Conservation (phyloP, 2,113 vertebrate species). For the Clupea harengus region DNA sequence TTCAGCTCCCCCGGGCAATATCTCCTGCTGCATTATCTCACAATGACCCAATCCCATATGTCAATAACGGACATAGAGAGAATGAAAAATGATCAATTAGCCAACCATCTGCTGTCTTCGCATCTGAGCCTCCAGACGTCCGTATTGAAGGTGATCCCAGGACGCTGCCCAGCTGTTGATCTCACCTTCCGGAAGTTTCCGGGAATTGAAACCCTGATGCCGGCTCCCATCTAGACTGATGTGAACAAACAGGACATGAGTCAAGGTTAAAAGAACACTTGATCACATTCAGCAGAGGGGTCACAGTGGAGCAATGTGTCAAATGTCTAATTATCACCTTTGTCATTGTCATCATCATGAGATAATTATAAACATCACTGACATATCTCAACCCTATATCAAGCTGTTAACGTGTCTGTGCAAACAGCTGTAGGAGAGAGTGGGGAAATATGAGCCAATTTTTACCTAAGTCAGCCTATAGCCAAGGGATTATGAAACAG, state of each 20-base stretch:
- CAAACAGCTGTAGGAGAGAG: neutral
- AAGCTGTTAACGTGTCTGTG: neutral
- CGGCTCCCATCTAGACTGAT: neutral
- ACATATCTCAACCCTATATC: neutral
- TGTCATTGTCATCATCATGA: neutral
- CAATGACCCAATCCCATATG: neutral
- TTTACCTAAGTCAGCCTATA: too few species aligned
- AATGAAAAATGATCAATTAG: conserved; percentile 15
- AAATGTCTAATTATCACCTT: neutral
- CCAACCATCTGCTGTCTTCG: neutral
- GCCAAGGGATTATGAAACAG: too few species aligned
- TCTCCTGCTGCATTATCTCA: neutral
- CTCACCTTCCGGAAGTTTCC: conserved; percentile 1
- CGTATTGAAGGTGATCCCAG: neutral
- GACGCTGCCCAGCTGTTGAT: neutral
- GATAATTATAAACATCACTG: neutral
- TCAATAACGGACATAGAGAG: neutral
- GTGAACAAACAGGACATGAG: neutral
- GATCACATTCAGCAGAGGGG: neutral
- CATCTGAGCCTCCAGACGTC: neutral
- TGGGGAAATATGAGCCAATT: too few species aligned
- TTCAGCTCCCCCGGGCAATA: neutral
- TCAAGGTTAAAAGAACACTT: neutral
- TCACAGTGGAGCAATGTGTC: neutral
- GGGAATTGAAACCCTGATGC: neutral